These are phyloP conservation scores for Drosophila serrata DNA, from an alignment of 1,140 invertebrate genomes.

Conservation along the genomic window DNA sequence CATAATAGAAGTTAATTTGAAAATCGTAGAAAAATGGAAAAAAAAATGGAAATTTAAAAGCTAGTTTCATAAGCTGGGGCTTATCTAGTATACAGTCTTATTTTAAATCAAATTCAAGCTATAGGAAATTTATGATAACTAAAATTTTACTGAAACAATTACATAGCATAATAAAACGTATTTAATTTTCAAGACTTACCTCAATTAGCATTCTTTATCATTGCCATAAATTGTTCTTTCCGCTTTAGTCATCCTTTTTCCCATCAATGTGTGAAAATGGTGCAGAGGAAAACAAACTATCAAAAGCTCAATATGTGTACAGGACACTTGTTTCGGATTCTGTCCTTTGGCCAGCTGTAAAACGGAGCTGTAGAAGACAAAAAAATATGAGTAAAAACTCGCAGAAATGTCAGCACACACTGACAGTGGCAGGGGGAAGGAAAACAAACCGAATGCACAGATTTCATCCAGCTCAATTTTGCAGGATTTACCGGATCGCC, in stretches of 20 bases:
- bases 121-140: neutral
- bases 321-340: constrained; percentile 17
- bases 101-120: neutral
- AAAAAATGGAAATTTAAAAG: too few relatives aligned
- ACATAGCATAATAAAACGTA: neutral
- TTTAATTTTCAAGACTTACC: neutral
- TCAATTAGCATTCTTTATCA: constrained; percentile 29
- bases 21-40: neutral
- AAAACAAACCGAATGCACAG: constrained; percentile 32
- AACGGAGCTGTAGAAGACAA: constrained; percentile 14
- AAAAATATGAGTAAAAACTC: constrained; percentile 49
- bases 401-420: constrained; percentile 60
- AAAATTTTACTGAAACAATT: neutral
- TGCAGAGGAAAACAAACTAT: constrained; percentile 40
- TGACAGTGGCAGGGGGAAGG: constrained; percentile 5
- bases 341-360: constrained; percentile 1
- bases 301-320: constrained; percentile 19
- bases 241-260: neutral
- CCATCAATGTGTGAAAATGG: constrained; percentile 21
- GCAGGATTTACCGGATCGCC: constrained; percentile 37
- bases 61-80: neutral
- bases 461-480: constrained; percentile 54
- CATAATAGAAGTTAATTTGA: neutral
- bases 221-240: neutral
- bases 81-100: neutral